phyloP scores from a whole-genome alignment of 2,888 invertebrate genomes.

The Nowickia ferox region DNA sequence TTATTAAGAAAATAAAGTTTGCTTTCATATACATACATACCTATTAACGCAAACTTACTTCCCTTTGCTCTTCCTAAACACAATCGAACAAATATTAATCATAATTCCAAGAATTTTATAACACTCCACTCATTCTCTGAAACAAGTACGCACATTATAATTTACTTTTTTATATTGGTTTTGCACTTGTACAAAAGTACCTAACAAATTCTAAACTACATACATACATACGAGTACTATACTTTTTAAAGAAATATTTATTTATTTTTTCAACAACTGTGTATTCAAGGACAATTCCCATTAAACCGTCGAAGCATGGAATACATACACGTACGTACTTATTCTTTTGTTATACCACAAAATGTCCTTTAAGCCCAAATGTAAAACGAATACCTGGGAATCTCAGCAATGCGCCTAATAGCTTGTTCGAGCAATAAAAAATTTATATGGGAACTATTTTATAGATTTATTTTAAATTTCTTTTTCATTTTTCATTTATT shows the following conservation, averaged over 20 bases:
- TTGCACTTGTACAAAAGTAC: neutral
- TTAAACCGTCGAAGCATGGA: conserved; percentile 2
- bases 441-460: conserved; percentile 57
- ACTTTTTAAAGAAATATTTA: neutral
- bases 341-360: neutral
- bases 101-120: neutral
- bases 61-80: too few relatives aligned
- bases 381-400: conserved; percentile 63
- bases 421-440: conserved; percentile 46
- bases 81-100: neutral
- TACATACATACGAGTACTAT: too few relatives aligned
- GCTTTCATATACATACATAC: too few relatives aligned
- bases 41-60: too few relatives aligned
- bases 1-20: too few relatives aligned
- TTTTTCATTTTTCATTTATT: neutral
- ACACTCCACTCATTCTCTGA: neutral
- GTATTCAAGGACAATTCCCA: conserved; percentile 69
- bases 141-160: neutral
- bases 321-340: neutral
- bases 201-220: conserved; percentile 12
- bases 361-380: conserved; percentile 37
- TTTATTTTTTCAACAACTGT: conserved; percentile 51
- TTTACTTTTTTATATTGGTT: neutral
- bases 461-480: conserved; percentile 33
- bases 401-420: conserved; percentile 61